Evolutionary conservation across 1,140 invertebrate species (phyloP), one percentile per base, ranked within the genome.

Genomic region (Pseudomyrmex sp.): DNA sequence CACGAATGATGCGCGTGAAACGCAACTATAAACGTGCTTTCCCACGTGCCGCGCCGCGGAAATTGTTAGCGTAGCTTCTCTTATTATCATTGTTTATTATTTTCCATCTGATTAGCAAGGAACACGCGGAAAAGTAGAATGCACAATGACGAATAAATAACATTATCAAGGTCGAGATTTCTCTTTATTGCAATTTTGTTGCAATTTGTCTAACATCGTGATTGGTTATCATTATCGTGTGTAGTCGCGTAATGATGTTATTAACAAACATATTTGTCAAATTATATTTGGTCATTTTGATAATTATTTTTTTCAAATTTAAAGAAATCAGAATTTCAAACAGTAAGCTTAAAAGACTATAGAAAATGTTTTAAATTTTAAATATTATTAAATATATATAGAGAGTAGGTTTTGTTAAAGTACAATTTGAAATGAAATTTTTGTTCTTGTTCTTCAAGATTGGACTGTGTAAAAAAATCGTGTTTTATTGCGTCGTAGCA

Each of bases 61-160:
- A 82, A 61, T 75, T 54, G 70, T 82, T 76, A 82, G 69, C 52
- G 5, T 7, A 12, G 56, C 44, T 23, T 65, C 50, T 85, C 58
- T 87, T 52, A 44, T 87, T 85, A 85, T 18, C 61, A 20, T 35
- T 66, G 79, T 85, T 87, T 70, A 66, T 76, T 85, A 48, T 74
- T 82, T 75, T 52, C 48, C 52, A 61, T 76, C 44, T 82, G 58
- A 70, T 75, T 23, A 76, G 58, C 56, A 23, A 58, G 50, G 26
- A 48, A 66, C 13, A 70, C 10, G 63, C 54, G 44, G 10, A 69
- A 82, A 85, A 82, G 61, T 70, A 44, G 70, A 58, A 48, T 70
- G 65, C 8, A 20, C 58, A 74, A 70, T 58, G 20, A 20, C 50
- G 58, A 68, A 54, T 62, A 56, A 75, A 20, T 12, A 18, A 35